These are phyloP conservation scores for Leptinotarsa defecta DNA, from an alignment of 1,140 invertebrate species.

Conservation along the genomic window DNA sequence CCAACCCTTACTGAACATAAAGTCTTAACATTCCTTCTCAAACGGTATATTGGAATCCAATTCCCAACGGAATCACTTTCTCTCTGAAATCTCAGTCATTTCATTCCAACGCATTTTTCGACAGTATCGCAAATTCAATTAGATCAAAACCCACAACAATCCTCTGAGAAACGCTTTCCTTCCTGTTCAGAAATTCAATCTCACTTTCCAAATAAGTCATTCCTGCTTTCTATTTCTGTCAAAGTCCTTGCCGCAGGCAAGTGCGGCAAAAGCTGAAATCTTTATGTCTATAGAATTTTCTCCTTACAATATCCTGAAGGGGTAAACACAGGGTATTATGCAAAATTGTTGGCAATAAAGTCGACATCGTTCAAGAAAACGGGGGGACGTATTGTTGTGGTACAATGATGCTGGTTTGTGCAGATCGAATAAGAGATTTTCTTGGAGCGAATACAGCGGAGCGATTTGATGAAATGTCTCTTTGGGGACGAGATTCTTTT, in stretches of 20 bases:
- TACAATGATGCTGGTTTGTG: constrained; percentile 32
- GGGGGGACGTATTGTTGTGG: constrained; percentile 33
- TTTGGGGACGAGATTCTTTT: background rate
- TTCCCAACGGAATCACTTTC: no score
- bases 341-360: constrained; percentile 39
- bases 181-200: constrained; percentile 15
- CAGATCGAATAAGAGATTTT: background rate
- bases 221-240: constrained; percentile 20
- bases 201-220: constrained; percentile 22
- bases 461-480: background rate
- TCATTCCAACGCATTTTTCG: background rate
- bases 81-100: no score
- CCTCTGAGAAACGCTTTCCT: background rate
- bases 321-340: constrained; percentile 39
- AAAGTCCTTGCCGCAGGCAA: constrained; percentile 9
- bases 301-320: constrained; percentile 35
- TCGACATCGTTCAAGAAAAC: constrained; percentile 39
- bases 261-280: constrained; percentile 23
- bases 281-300: constrained; percentile 37
- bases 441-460: background rate
- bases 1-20: no score
- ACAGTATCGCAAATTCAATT: constrained; percentile 11
- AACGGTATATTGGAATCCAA: no score
- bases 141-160: background rate
- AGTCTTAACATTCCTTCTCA: no score